Base-by-base conservation (phyloP, 1,140 invertebrate genomes). In the Atta colombica region DNA sequence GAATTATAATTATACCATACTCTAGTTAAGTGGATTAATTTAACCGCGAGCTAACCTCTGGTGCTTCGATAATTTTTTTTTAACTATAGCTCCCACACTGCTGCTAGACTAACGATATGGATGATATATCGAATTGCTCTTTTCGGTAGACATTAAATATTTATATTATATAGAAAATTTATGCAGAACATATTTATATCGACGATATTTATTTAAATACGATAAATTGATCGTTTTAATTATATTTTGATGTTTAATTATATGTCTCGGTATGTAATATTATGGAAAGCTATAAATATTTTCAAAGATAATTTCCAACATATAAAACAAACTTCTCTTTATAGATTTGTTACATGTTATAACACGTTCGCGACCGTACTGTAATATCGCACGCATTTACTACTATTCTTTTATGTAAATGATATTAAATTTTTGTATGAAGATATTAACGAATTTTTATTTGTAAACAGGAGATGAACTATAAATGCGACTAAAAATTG, bases 171-270 rank as follows among this genome's bases (percentile, higher is more conserved):
- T 16, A 12, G 35, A 18, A 66, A 69, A 81, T 81, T 69, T 35
- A 69, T 55, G 49, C 21, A 71, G 69, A 81, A 55, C 10, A 7
- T 21, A 25, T 81, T 53, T 63, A 16, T 68, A 53, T 81, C 31
- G 65, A 35, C n/a, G 28, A 16, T 81, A 58, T 71, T 81, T 80
- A 80, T 69, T 80, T 18, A 68, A 80, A 69, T 39, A n/a, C 49
- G 63, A 39, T 69, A 39, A 80, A 80, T 39, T 55, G 49, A 80
- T 80, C 77, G 63, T 68, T 69, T 71, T 58, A 69, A 81, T 84
- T 66, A 14, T 31, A 21, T 75, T 55, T 72, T 60, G 31, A 58
- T 45, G 16, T 74, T 45, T 71, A 82, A 84, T 84, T 60, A 49
- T 35, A 18, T 49, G 66, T 51, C 45, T 84, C 45, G 25, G 16